Conservation (phyloP, 1,140 invertebrate species). For the Musca domestica region DNA sequence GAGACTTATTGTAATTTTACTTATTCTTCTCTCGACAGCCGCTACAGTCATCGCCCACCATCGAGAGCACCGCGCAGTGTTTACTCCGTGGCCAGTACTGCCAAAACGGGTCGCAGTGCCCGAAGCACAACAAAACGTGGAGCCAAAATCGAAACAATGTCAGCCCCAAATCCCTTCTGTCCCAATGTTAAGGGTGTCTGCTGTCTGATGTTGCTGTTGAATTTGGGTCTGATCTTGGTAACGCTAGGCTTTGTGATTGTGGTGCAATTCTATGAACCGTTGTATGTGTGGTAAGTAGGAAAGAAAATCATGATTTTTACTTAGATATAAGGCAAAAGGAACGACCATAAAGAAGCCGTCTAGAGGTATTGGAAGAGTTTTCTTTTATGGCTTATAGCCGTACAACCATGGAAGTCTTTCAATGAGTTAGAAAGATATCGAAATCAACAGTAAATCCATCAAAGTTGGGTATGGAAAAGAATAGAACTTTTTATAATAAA, state of each 20-base stretch:
- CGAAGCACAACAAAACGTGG: constrained; percentile 47
- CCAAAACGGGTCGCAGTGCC: constrained; percentile 49
- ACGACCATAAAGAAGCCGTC: too few species aligned
- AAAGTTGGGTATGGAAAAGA: too few species aligned
- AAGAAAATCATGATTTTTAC: too few species aligned
- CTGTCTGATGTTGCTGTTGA: constrained; percentile 81
- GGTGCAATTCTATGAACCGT: constrained; percentile 80
- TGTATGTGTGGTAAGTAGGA: constrained; percentile 76
- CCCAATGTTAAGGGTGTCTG: constrained; percentile 84
- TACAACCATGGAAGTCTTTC: too few species aligned
- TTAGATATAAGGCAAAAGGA: too few species aligned
- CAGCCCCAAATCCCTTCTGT: constrained; percentile 83
- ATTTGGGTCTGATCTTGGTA: constrained; percentile 80
- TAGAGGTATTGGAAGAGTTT: too few species aligned
- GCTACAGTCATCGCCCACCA: constrained; percentile 56
- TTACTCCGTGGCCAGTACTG: constrained; percentile 60
- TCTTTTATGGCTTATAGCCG: too few species aligned
- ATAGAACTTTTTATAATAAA: too few species aligned
- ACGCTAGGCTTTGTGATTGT: constrained; percentile 87
- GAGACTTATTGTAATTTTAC: background rate
- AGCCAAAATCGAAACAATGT: constrained; percentile 81
- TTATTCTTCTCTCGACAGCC: constrained; percentile 56
- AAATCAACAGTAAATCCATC: too few species aligned
- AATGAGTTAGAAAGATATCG: too few species aligned
- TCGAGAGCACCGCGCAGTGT: constrained; percentile 69